Conservation (phyloP, 92 coral and sea anemone genomes). For the Hydrozoanthus gracilis region DNA sequence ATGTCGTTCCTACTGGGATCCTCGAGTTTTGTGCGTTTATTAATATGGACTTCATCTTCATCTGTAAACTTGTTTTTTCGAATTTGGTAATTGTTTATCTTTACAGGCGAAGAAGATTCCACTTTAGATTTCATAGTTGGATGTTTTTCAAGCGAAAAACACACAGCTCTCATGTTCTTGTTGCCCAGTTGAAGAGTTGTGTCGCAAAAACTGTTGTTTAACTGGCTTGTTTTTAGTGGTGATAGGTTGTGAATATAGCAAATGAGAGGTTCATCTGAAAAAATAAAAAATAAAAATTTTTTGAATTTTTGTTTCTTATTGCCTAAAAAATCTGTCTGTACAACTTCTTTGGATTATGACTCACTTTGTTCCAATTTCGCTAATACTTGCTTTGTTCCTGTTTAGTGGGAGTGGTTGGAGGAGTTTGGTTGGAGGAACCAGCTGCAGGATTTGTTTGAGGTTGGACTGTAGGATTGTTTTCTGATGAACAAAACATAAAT, state of each 20-base stretch:
- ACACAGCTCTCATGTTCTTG: slow-evolving; percentile 58
- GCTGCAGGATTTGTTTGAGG: slow-evolving; percentile 41
- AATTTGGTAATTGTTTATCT: too few relatives aligned
- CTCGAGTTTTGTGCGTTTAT: slow-evolving; percentile 45
- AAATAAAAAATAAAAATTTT: neutral
- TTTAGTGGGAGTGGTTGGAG: slow-evolving; percentile 60
- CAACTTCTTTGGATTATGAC: slow-evolving; percentile 44
- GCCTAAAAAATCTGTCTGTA: slow-evolving; percentile 41
- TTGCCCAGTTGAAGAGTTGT: slow-evolving; percentile 54
- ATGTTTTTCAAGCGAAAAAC: too few relatives aligned
- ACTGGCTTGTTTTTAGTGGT: slow-evolving; percentile 64
- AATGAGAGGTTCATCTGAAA: slow-evolving; percentile 53
- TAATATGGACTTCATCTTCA: slow-evolving; percentile 50
- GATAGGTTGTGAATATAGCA: slow-evolving; percentile 65
- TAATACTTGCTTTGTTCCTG: slow-evolving; percentile 58
- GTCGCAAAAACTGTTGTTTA: slow-evolving; percentile 62
- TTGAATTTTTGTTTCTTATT: slow-evolving; percentile 30
- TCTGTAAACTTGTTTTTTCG: slow-evolving; percentile 38
- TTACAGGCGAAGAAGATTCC: too few relatives aligned
- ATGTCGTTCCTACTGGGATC: slow-evolving; percentile 40
- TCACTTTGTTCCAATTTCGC: slow-evolving; percentile 36
- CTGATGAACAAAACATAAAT: slow-evolving; percentile 40
- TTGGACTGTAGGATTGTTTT: slow-evolving; percentile 5
- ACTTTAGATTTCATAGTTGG: too few relatives aligned
- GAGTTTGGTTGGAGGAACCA: slow-evolving; percentile 48